Percentiles rank a stretch among this genome's conserved stretches.
Evolutionary conservation across 2,888 invertebrate species (phyloP).

Genomic region (Cephus pulcher): DNA sequence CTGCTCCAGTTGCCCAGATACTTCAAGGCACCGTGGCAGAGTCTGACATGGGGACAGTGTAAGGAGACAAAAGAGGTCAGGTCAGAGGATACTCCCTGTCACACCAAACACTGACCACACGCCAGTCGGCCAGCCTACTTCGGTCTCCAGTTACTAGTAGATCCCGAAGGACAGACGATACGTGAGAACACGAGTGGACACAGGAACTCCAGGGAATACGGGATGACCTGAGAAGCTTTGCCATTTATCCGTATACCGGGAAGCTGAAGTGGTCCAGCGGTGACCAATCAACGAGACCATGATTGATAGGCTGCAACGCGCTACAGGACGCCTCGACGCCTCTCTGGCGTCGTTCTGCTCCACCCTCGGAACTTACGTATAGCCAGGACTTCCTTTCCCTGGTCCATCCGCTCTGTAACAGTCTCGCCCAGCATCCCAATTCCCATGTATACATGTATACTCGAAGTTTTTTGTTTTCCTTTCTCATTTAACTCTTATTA

Average conservation of each 20-base stretch:
- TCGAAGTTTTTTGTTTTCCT: background rate
- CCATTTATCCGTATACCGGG: slow-evolving; percentile 13
- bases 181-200: slow-evolving; percentile 37
- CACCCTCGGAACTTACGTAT: slow-evolving; percentile 12
- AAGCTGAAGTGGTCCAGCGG: slow-evolving; percentile 9
- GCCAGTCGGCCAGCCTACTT: slow-evolving; percentile 24
- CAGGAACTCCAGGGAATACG: slow-evolving; percentile 24
- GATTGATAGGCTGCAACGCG: slow-evolving; percentile 22
- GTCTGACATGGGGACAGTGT: slow-evolving; percentile 5
- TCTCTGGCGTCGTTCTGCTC: slow-evolving; percentile 18
- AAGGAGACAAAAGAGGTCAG: slow-evolving; percentile 33
- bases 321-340: slow-evolving; percentile 19
- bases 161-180: slow-evolving; percentile 10
- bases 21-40: slow-evolving; percentile 18
- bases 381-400: background rate
- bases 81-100: slow-evolving; percentile 45
- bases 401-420: background rate
- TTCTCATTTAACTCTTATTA: background rate
- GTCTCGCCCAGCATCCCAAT: background rate
- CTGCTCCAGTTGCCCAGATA: background rate
- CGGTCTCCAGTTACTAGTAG: slow-evolving; percentile 45
- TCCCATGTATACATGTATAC: background rate
- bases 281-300: slow-evolving; percentile 22
- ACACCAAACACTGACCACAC: slow-evolving; percentile 55
- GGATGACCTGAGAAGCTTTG: background rate